Base-by-base conservation (phyloP, 2,797 vertebrate species). In the Centroberyx gerrardi region DNA sequence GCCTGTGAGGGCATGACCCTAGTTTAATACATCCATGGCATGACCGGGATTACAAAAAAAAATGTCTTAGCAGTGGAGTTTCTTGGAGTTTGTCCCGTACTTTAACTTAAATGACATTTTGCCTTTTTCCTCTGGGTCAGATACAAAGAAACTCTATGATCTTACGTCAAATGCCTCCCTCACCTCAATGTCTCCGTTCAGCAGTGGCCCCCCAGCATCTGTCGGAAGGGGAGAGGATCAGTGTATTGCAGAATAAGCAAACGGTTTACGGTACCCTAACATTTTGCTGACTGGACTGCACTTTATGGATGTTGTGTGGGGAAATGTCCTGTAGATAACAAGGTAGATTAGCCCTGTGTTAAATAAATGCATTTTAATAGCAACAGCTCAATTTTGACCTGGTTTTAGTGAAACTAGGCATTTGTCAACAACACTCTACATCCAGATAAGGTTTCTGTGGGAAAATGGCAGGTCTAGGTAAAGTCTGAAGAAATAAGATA, bases 151-250 rank as follows among this genome's bases (percentile, higher is more conserved):
- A 10, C 8, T 33, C n/a, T 42, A 64, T 59, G 48, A 51, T 74
- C 1, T 54, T 18, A 46, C 58, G 1, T 59, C 1, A 51, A 63
- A 68, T 38, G 18, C 38, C 59, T 80, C 68, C 76, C 93, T 68
- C 92, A 97, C 98, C 97, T 99, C 98, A 84, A 99, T 99, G 86
- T 99, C 97, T 87, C 97, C 97, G 31, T 87, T 91, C 80, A 94
- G 71, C 84, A 99, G 94, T 36, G 66, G 80, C n/a, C 95, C 95
- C 79, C 96, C 98, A 85, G 96, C 93, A 94, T 99, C 98, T 99
- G 94, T 82, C 54, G 85, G 88, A 82, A 38, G 31, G 44, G 65
- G 0, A 52, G 8, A 77, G 22, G 28, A 52, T 83, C 70, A 80
- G 68, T 68, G 40, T 78, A 77, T 73, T 65, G 80, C 63, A 87